phyloP scores from a whole-genome alignment of 2,797 vertebrate genomes.

The Hippoglossus hippoglossus region DNA sequence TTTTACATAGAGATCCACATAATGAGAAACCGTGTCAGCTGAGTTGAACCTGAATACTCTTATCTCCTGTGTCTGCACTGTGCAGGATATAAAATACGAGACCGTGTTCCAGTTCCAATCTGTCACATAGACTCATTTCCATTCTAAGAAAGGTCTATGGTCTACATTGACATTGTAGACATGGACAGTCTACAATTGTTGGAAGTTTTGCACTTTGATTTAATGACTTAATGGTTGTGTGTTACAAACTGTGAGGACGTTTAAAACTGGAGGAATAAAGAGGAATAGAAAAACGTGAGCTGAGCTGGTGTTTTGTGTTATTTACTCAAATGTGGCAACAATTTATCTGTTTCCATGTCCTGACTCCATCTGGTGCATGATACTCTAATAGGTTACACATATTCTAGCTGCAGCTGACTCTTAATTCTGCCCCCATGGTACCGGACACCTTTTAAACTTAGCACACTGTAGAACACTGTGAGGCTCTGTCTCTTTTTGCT shows the following conservation, averaged over 20 bases:
- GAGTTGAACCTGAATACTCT: background rate
- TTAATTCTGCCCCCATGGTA: too few species aligned
- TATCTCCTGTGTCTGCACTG: background rate
- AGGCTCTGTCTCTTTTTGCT: too few species aligned
- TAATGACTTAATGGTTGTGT: background rate
- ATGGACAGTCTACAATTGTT: background rate
- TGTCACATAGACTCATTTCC: background rate
- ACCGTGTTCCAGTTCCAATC: background rate
- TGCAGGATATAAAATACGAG: background rate
- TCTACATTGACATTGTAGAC: background rate
- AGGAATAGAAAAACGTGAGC: too few species aligned
- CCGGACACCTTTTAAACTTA: too few species aligned
- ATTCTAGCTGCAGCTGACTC: too few species aligned
- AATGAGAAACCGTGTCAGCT: background rate
- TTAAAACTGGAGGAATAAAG: too few species aligned
- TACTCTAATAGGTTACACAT: too few species aligned
- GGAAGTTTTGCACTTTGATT: constrained; percentile 18
- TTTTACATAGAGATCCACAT: background rate
- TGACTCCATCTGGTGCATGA: too few species aligned
- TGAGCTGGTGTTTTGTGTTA: too few species aligned
- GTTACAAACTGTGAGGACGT: background rate
- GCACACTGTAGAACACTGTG: too few species aligned
- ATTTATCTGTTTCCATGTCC: too few species aligned
- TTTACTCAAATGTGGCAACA: too few species aligned
- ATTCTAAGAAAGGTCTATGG: background rate